Base-by-base conservation (phyloP, 1,140 invertebrate genomes). In the Dysdera silvatica region DNA sequence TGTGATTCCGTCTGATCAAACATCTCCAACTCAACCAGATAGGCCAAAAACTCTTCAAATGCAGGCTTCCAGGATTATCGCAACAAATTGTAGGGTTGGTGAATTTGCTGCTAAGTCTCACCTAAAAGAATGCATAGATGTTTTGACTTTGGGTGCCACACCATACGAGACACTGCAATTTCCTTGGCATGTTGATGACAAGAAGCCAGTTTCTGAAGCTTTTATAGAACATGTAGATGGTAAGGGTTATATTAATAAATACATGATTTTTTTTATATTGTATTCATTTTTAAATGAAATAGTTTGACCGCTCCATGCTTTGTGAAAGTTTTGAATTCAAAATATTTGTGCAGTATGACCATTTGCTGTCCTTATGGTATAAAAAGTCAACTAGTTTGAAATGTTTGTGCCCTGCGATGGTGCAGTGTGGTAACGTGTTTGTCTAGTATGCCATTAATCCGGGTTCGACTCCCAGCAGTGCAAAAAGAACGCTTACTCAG, bases 11-110 rank as follows among this genome's bases (percentile, higher is more conserved):
- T 77, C 79, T 35, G 48, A 63, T 66, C 23, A 71, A 87, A 86
- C 71, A 88, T 83, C 84, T 71, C 80, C 83, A 12, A 83, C 83
- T 66, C 87, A 89, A 74, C 81, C 85, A 55, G 91, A 93, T 72
- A 76, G 89, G 41, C 91, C 90, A 3, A 84, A 85, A 63, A 85
- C 86, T 33, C 74, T 94, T 24, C 87, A 91, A 70, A 75, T 92
- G 18, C 88, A 91, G 77, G 84, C 87, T 1, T 90, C 89, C 0
- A 80, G 88, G 60, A 82, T 87, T 4, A 84, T 84, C 0, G 78
- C 89, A 43, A 89, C 87, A 6, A 95, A 95, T 74, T 83, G 87
- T 31, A 80, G 86, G 47, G 83, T 83, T 55, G 80, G 81, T 65
- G 85, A 88, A 53, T 70, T 73, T 4, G 73, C 75, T 52, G 87